Evolutionary conservation across 1,140 invertebrate genomes (phyloP).

Genomic region (Antheraea mylitta): DNA sequence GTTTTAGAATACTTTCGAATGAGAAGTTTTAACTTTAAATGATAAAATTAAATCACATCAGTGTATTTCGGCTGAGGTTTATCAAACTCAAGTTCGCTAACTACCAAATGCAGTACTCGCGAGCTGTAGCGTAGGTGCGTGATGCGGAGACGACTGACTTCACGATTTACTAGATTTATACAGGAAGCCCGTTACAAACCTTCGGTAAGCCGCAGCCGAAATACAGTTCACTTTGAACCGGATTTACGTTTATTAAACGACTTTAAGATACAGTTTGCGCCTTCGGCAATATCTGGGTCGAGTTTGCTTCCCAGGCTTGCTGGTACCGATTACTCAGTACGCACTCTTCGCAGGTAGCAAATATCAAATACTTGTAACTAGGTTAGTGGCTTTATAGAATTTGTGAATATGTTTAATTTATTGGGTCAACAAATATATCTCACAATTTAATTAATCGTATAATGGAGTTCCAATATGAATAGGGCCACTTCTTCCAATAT

Average conservation of each 20-base stretch:
- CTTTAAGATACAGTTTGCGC: slow-evolving; percentile 9
- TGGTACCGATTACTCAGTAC: neutral
- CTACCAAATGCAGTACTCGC: slow-evolving; percentile 26
- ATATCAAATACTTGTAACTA: too few relatives aligned
- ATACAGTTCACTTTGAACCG: slow-evolving; percentile 58
- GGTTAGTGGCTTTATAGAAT: too few relatives aligned
- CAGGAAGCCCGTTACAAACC: slow-evolving; percentile 59
- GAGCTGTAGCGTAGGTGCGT: slow-evolving; percentile 33
- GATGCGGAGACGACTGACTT: slow-evolving; percentile 35
- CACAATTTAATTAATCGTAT: too few relatives aligned
- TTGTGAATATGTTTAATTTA: too few relatives aligned
- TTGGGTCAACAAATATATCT: too few relatives aligned
- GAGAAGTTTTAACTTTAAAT: too few relatives aligned
- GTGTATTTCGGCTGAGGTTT: neutral
- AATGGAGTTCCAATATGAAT: too few relatives aligned
- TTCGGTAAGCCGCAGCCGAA: slow-evolving; percentile 64
- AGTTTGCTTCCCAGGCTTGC: neutral
- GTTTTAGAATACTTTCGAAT: too few relatives aligned
- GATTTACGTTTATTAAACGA: slow-evolving; percentile 56
- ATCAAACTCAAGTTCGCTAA: neutral
- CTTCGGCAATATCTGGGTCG: neutral
- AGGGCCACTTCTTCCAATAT: too few relatives aligned
- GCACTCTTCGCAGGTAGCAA: neutral
- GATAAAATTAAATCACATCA: too few relatives aligned
- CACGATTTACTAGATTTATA: slow-evolving; percentile 52